phyloP scores from a whole-genome alignment of 1,140 invertebrate genomes.

The Drosophila melanica region DNA sequence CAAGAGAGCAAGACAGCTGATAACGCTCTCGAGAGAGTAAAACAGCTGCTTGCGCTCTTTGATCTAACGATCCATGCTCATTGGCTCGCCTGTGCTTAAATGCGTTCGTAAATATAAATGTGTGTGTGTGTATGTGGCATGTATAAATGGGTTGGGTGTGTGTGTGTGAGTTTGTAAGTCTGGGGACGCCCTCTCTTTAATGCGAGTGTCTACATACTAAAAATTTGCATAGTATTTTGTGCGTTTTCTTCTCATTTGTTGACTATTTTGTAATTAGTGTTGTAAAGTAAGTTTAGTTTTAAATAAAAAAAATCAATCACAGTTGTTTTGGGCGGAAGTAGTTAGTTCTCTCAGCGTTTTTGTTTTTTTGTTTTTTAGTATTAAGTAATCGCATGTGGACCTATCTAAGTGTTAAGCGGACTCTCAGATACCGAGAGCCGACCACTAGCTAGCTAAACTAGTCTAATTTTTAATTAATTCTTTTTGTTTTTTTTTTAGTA shows the following conservation, averaged over 20 bases:
- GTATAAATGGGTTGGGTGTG: conserved; percentile 14
- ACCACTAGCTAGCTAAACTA: conserved; percentile 31
- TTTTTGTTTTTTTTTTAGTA: conserved; percentile 32
- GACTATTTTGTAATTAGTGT: conserved; percentile 53
- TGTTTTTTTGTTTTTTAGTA: conserved; percentile 38
- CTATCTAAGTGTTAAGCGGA: conserved; percentile 58
- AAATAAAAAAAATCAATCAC: conserved; percentile 81
- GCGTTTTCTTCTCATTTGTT: conserved; percentile 37
- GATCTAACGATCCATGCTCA: not conserved
- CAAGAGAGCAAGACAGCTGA: not conserved
- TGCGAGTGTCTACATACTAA: conserved; percentile 52
- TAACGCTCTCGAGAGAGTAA: conserved; percentile 3
- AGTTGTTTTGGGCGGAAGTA: conserved; percentile 84
- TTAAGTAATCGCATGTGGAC: conserved; percentile 72
- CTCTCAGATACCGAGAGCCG: conserved; percentile 30
- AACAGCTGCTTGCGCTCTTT: not conserved
- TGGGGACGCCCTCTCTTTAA: conserved; percentile 30
- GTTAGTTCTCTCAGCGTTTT: conserved; percentile 50
- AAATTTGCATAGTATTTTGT: conserved; percentile 73
- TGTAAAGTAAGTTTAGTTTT: conserved; percentile 65
- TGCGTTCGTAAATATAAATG: conserved; percentile 39
- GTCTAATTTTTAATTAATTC: conserved; percentile 39
- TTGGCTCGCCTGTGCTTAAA: conserved; percentile 1
- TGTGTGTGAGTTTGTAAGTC: conserved; percentile 9
- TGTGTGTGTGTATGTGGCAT: conserved; percentile 10